These are phyloP conservation scores for Nomada fucata DNA, from an alignment of 2,888 invertebrate genomes.

Conservation along the genomic window DNA sequence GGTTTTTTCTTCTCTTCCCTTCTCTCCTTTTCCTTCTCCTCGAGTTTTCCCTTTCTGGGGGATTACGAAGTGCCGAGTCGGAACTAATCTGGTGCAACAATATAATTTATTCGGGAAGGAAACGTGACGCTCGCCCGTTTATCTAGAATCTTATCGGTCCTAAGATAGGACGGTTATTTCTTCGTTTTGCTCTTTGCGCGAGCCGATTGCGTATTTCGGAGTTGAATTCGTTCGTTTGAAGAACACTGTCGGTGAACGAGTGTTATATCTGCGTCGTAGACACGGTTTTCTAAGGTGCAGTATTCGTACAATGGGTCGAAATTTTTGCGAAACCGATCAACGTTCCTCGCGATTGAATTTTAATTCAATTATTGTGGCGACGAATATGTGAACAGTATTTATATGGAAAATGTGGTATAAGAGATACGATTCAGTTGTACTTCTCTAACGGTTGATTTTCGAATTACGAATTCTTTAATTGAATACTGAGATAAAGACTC, in stretches of 20 bases:
- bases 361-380: too few species aligned
- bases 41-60: conserved; percentile 5
- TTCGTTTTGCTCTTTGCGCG: too few species aligned
- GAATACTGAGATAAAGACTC: conserved; percentile 64
- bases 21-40: too few species aligned
- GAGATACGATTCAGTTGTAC: conserved; percentile 4
- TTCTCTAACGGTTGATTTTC: conserved; percentile 11
- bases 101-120: conserved; percentile 32
- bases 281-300: too few species aligned
- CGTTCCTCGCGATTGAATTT: too few species aligned
- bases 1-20: not conserved
- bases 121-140: not conserved
- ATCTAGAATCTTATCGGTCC: not conserved
- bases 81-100: conserved; percentile 10
- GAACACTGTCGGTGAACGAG: too few species aligned
- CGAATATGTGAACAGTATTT: not conserved
- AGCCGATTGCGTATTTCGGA: too few species aligned
- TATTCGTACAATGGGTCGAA: too few species aligned
- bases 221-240: too few species aligned
- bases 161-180: too few species aligned
- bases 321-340: too few species aligned
- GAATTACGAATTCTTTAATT: conserved; percentile 49
- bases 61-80: not conserved
- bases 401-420: not conserved
- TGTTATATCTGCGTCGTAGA: too few species aligned